These are phyloP conservation scores for Ochropacha duplaris DNA, from an alignment of 2,888 invertebrate genomes.

Conservation along the genomic window DNA sequence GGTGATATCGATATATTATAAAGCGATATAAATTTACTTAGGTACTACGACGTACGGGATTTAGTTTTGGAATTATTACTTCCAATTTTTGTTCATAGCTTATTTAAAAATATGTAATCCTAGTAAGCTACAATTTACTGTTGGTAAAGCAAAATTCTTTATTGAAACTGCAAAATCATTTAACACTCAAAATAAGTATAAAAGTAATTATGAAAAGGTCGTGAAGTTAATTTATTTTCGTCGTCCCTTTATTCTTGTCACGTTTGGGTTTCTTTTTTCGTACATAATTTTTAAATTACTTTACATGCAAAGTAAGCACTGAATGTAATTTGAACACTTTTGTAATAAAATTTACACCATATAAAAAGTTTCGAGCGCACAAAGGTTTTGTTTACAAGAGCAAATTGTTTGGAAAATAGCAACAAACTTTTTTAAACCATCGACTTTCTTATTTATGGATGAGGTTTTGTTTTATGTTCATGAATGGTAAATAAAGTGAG, in stretches of 20 bases:
- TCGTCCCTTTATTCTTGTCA: slow-evolving; percentile 53
- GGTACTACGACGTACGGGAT: too few species aligned
- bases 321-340: slow-evolving; percentile 37
- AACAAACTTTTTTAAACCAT: not conserved
- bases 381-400: slow-evolving; percentile 12
- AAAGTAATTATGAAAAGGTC: slow-evolving; percentile 57
- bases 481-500: too few species aligned
- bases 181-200: slow-evolving; percentile 27
- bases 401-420: slow-evolving; percentile 3
- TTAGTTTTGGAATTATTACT: too few species aligned
- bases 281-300: slow-evolving; percentile 50
- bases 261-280: slow-evolving; percentile 50
- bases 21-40: not conserved
- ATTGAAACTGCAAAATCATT: slow-evolving; percentile 6
- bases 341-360: slow-evolving; percentile 19
- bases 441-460: not conserved
- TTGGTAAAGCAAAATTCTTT: too few species aligned
- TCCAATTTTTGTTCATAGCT: too few species aligned
- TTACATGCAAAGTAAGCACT: slow-evolving; percentile 39
- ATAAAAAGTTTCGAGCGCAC: slow-evolving; percentile 11
- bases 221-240: slow-evolving; percentile 58
- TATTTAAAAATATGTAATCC: too few species aligned
- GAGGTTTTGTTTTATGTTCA: not conserved
- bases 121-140: too few species aligned
- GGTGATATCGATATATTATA: not conserved